Evolutionary conservation across 2,888 invertebrate species (phyloP).

Genomic region (Nephrotoma appendiculata): DNA sequence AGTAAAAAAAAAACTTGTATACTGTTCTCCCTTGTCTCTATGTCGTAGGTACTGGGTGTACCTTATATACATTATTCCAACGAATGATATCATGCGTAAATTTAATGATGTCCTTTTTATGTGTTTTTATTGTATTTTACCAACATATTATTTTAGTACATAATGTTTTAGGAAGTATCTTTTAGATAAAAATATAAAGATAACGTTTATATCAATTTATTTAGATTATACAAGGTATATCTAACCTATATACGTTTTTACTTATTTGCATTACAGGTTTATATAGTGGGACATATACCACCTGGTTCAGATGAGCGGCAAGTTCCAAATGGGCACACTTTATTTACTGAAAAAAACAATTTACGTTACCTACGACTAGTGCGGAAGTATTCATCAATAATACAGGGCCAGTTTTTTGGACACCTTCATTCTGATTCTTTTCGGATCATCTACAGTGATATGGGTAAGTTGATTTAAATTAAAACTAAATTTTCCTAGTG

Average conservation of each 20-base stretch:
- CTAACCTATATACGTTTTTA: background rate
- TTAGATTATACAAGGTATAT: background rate
- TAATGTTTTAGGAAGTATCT: background rate
- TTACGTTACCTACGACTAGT: constrained; percentile 58
- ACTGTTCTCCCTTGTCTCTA: background rate
- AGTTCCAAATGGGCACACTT: constrained; percentile 41
- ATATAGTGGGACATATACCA: constrained; percentile 79
- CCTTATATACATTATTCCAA: background rate
- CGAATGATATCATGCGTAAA: background rate
- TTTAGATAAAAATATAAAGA: background rate
- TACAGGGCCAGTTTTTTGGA: constrained; percentile 84
- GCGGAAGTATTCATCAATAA: constrained; percentile 62
- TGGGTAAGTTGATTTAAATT: constrained; percentile 38
- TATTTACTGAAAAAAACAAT: constrained; percentile 61
- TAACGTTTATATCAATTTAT: background rate
- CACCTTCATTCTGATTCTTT: constrained; percentile 87
- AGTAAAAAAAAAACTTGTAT: background rate
- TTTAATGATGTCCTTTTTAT: background rate
- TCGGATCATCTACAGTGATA: constrained; percentile 64
- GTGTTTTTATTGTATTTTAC: background rate
- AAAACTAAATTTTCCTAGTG: constrained; percentile 8
- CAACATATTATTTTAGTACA: background rate
- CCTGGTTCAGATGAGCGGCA: constrained; percentile 76
- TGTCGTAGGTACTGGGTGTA: background rate
- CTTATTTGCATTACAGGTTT: constrained; percentile 46